phyloP scores from a whole-genome alignment of 2,797 vertebrate genomes.

The Diceros bicornis region DNA sequence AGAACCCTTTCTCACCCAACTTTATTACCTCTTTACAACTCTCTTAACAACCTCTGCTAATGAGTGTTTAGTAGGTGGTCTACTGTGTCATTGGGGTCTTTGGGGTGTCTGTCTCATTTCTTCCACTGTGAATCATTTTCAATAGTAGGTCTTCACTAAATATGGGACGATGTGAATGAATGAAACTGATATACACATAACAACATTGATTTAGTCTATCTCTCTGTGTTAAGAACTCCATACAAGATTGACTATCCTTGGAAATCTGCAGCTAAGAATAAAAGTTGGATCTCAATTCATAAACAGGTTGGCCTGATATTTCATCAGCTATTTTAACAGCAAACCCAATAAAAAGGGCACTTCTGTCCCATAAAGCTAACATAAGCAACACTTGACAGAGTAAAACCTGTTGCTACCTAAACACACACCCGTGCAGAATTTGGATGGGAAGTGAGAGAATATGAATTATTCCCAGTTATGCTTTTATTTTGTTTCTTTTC shows the following conservation, averaged over 20 bases:
- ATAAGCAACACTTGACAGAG: fast-evolving
- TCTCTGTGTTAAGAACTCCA: neutral
- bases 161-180: fast-evolving
- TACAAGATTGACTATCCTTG: fast-evolving
- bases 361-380: fast-evolving
- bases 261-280: no score
- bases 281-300: neutral
- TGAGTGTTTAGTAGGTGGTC: neutral
- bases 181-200: fast-evolving
- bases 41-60: neutral
- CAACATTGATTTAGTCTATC: neutral
- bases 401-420: neutral
- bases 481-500: neutral
- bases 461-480: neutral
- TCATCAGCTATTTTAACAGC: neutral
- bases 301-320: fast-evolving
- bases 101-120: no score
- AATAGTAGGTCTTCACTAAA: neutral
- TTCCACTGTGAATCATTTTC: neutral
- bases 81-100: neutral
- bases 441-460: neutral
- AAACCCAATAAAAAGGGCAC: neutral
- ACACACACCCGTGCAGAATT: no score
- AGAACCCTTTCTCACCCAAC: neutral
- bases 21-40: neutral